Conservation (phyloP, 2,113 vertebrate genomes). For the Strigops habroptila region DNA sequence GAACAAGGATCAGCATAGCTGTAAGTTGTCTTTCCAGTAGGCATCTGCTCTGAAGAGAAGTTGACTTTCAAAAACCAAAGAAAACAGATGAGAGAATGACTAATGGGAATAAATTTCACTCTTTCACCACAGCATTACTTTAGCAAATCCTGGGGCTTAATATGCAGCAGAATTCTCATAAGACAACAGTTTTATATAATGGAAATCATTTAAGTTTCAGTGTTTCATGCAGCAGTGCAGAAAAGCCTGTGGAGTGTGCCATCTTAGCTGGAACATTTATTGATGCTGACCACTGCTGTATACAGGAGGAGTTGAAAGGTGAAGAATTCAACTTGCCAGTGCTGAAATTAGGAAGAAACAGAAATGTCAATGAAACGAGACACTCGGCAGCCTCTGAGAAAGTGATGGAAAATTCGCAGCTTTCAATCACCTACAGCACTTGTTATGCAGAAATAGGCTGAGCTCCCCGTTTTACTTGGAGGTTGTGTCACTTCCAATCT, state of each 20-base stretch:
- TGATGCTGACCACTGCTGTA: neutral
- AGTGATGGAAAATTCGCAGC: neutral
- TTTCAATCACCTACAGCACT: neutral
- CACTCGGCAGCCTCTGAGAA: neutral
- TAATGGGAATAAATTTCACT: neutral
- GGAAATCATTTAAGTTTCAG: neutral
- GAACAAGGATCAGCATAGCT: neutral
- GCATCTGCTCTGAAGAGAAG: neutral
- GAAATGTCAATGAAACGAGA: neutral
- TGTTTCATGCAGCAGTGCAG: neutral
- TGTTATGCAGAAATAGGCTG: neutral
- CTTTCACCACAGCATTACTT: neutral
- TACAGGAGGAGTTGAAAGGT: neutral
- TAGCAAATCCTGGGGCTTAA: neutral
- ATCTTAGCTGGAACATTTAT: neutral
- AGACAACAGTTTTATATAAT: neutral
- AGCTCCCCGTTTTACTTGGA: neutral
- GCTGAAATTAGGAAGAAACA: neutral
- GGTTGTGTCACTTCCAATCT: neutral
- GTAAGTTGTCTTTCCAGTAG: neutral
- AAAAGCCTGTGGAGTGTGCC: neutral
- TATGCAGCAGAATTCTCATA: neutral
- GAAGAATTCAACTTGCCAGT: neutral
- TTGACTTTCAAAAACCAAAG: neutral
- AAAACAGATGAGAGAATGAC: neutral